Percentiles rank a stretch among this genome's conserved stretches.
phyloP scores from a whole-genome alignment of 2,797 vertebrate genomes.

The Bucorvus abyssinicus region DNA sequence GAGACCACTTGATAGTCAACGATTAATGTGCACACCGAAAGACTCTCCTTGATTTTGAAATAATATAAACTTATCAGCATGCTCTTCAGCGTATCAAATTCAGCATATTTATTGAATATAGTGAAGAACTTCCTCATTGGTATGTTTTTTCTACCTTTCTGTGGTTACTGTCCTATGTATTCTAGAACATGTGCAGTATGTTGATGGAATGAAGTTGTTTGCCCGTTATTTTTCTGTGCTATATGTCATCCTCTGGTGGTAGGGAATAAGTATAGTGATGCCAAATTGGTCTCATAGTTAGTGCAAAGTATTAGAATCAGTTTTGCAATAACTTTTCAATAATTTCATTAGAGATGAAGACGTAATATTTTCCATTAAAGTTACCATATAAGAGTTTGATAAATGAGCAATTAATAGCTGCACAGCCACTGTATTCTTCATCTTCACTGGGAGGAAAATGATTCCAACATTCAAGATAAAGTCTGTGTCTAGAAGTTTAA shows the following conservation, averaged over 20 bases:
- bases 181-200: background rate
- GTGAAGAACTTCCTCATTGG: background rate
- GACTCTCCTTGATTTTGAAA: background rate
- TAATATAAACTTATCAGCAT: background rate
- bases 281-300: background rate
- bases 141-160: background rate
- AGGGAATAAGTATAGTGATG: background rate
- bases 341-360: background rate
- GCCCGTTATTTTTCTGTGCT: background rate
- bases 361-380: background rate
- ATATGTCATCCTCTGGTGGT: background rate
- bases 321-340: background rate
- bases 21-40: background rate
- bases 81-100: background rate
- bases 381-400: background rate
- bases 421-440: background rate
- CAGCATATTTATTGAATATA: background rate
- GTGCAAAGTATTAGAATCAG: background rate
- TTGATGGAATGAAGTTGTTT: background rate
- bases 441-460: background rate
- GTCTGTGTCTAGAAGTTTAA: background rate
- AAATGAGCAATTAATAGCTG: background rate
- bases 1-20: background rate
- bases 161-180: background rate
- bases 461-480: background rate